Conservation (phyloP, 2,113 vertebrate genomes). For the Anseranas semipalmata region DNA sequence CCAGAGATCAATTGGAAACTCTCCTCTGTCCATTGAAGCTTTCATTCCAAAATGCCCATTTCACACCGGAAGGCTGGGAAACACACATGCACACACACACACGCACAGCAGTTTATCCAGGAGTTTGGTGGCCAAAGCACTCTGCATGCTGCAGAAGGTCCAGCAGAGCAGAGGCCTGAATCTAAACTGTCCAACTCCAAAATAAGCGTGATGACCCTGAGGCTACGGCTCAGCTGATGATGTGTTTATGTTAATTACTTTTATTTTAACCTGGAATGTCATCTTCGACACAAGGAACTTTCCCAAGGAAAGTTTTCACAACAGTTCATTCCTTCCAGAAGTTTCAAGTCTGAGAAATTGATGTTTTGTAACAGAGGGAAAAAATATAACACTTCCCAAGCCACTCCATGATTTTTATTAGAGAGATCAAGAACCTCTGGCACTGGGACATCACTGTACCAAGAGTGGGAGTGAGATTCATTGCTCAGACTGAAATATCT, state of each 20-base stretch:
- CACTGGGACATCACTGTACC: rapidly evolving
- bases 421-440: not conserved
- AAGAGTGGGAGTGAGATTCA: not conserved
- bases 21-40: not conserved
- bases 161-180: not conserved
- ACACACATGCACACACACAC: too few relatives aligned
- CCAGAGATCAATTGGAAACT: not conserved
- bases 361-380: not conserved
- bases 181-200: not conserved
- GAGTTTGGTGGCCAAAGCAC: not conserved
- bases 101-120: not conserved
- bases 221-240: rapidly evolving
- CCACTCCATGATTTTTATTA: not conserved
- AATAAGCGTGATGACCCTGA: not conserved
- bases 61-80: not conserved
- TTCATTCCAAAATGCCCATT: not conserved
- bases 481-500: not conserved
- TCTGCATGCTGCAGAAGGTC: not conserved
- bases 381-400: not conserved
- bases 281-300: not conserved
- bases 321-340: not conserved
- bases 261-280: not conserved
- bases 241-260: rapidly evolving
- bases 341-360: not conserved
- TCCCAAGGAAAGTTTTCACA: not conserved